phyloP scores from a whole-genome alignment of 2,888 invertebrate species.

The Brachyopa scutellaris region DNA sequence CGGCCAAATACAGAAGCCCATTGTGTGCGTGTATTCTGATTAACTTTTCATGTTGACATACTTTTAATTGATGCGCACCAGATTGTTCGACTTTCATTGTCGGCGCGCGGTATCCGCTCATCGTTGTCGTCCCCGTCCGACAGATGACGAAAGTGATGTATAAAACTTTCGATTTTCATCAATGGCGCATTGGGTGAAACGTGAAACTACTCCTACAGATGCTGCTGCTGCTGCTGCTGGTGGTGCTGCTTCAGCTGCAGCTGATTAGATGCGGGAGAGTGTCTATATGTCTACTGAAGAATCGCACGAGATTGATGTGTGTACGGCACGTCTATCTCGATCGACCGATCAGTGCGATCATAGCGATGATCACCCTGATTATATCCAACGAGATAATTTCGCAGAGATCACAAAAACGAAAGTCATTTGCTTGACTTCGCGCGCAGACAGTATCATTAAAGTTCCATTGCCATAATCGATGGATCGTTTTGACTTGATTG shows the following conservation, averaged over 20 bases:
- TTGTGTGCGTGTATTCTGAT: constrained; percentile 64
- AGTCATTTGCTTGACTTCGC: constrained; percentile 69
- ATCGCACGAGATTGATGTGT: constrained; percentile 36
- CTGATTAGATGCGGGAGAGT: constrained; percentile 4
- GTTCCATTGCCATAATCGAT: constrained; percentile 72
- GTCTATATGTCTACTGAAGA: neutral
- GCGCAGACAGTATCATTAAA: constrained; percentile 68
- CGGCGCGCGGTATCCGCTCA: constrained; percentile 32
- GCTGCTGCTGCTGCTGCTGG: neutral
- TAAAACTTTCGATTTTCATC: constrained; percentile 72
- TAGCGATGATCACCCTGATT: constrained; percentile 61
- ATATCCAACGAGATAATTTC: constrained; percentile 49
- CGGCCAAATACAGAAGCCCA: constrained; percentile 34
- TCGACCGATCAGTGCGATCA: constrained; percentile 33
- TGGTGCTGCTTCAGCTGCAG: neutral
- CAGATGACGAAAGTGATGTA: constrained; percentile 59
- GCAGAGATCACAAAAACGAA: constrained; percentile 66
- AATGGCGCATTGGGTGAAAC: constrained; percentile 71
- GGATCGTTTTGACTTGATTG: constrained; percentile 71
- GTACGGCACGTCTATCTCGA: constrained; percentile 55
- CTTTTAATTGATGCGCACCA: constrained; percentile 73
- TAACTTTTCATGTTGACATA: constrained; percentile 71
- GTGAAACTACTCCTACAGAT: constrained; percentile 39
- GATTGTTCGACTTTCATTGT: constrained; percentile 72
- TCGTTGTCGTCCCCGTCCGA: neutral